A percentile compares a stretch with the other conserved stretches of the same genome.
Conservation (phyloP, 1,140 invertebrate species). For the Colletes latitarsis region DNA sequence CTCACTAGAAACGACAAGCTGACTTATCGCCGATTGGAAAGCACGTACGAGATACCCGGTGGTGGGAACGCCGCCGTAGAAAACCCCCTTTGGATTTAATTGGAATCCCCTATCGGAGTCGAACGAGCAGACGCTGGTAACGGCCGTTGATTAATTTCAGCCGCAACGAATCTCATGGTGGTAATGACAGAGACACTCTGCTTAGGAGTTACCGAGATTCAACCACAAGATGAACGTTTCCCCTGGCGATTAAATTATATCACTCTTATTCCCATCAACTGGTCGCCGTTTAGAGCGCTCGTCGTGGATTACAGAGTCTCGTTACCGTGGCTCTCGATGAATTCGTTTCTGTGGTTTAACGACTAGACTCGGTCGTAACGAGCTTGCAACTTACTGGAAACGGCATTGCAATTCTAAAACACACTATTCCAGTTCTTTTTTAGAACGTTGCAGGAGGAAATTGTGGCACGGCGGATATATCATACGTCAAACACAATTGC, state of each 20-base stretch:
- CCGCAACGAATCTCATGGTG: constrained; percentile 16
- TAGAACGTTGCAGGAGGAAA: too few relatives aligned
- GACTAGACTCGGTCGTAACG: too few relatives aligned
- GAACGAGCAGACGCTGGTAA: background rate
- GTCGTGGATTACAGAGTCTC: too few relatives aligned
- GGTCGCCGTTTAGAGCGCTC: too few relatives aligned
- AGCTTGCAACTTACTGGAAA: too few relatives aligned
- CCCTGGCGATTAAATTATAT: constrained; percentile 5
- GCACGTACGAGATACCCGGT: constrained; percentile 14
- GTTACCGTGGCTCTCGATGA: too few relatives aligned
- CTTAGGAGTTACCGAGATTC: background rate
- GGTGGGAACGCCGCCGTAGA: constrained; percentile 11
- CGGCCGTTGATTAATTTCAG: constrained; percentile 35
- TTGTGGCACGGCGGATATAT: too few relatives aligned
- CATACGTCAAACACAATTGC: too few relatives aligned
- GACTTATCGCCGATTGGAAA: constrained; percentile 47
- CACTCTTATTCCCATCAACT: background rate
- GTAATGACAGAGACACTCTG: constrained; percentile 6
- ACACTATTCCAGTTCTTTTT: too few relatives aligned
- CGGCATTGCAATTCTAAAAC: too few relatives aligned
- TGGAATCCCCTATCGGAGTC: constrained; percentile 32
- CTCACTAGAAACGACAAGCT: constrained; percentile 40
- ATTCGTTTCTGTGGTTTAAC: too few relatives aligned
- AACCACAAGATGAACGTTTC: background rate
- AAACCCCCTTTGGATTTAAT: constrained; percentile 38